Percentiles rank a stretch among this genome's conserved stretches.
phyloP scores from a whole-genome alignment of 1,140 invertebrate genomes.

The Lordiphosa clarofinis region DNA sequence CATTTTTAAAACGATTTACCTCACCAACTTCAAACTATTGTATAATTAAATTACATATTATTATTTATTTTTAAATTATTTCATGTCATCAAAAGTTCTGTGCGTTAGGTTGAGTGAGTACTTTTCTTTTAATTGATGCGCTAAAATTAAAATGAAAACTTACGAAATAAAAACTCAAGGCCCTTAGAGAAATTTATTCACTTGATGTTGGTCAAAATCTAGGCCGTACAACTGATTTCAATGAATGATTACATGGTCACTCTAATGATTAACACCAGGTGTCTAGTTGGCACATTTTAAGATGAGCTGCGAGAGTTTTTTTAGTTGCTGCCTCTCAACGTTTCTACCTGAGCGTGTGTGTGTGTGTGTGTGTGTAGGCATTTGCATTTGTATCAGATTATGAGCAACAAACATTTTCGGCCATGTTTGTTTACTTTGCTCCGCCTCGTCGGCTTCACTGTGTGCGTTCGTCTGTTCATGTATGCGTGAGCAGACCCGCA shows the following conservation, averaged over 20 bases:
- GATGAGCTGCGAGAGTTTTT: slow-evolving; percentile 28
- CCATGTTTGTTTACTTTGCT: slow-evolving; percentile 79
- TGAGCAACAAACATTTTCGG: slow-evolving; percentile 79
- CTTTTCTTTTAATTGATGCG: too few species aligned
- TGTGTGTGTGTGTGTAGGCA: slow-evolving; percentile 31
- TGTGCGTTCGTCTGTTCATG: slow-evolving; percentile 36
- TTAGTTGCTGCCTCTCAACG: slow-evolving; percentile 14
- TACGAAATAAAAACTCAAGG: background rate
- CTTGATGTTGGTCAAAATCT: slow-evolving; percentile 21
- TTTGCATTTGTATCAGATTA: slow-evolving; percentile 78
- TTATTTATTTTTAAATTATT: too few species aligned
- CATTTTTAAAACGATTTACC: too few species aligned
- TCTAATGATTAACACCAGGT: slow-evolving; percentile 58
- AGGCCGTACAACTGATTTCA: slow-evolving; percentile 41
- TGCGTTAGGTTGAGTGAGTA: too few species aligned
- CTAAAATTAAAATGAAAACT: background rate
- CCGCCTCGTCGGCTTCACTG: slow-evolving; percentile 62
- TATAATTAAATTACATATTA: too few species aligned
- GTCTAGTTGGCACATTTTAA: slow-evolving; percentile 33
- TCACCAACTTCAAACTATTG: too few species aligned
- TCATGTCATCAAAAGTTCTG: too few species aligned
- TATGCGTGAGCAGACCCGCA: slow-evolving; percentile 43
- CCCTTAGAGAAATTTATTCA: slow-evolving; percentile 31
- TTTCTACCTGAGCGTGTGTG: background rate
- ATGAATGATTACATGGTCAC: slow-evolving; percentile 47